Evolutionary conservation across 1,140 invertebrate genomes (phyloP).

Genomic region (Procambarus clarkii): DNA sequence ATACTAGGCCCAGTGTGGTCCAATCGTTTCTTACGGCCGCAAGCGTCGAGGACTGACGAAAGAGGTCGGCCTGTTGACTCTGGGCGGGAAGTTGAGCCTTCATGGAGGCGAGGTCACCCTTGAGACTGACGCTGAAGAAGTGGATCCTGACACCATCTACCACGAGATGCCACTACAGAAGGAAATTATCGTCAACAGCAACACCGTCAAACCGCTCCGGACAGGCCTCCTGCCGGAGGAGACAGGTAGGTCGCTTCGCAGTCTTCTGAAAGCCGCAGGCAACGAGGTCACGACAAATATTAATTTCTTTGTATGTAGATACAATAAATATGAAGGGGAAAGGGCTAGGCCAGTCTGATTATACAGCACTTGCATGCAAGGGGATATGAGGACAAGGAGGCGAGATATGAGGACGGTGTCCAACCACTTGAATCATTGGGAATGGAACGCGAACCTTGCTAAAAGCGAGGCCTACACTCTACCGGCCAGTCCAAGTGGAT

Average conservation of each 20-base stretch:
- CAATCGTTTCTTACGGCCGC: constrained; percentile 42
- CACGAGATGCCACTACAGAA: constrained; percentile 74
- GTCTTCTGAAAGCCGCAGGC: too few species aligned
- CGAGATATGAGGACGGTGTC: too few species aligned
- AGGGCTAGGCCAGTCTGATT: too few species aligned
- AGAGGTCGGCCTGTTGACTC: constrained; percentile 27
- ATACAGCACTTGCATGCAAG: too few species aligned
- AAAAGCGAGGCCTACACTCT: too few species aligned
- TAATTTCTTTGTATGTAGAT: too few species aligned
- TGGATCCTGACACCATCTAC: constrained; percentile 61
- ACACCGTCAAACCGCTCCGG: constrained; percentile 51
- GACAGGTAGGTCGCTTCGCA: constrained; percentile 29
- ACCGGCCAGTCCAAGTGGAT: too few species aligned
- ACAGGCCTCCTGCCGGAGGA: constrained; percentile 59
- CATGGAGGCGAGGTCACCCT: constrained; percentile 29
- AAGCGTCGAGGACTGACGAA: constrained; percentile 21
- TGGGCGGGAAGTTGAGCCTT: constrained; percentile 32
- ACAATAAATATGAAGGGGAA: too few species aligned
- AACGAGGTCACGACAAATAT: too few species aligned
- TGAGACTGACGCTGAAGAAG: not conserved
- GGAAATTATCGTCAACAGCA: constrained; percentile 75
- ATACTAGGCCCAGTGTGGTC: constrained; percentile 58
- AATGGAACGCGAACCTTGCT: too few species aligned
- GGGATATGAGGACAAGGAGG: too few species aligned
- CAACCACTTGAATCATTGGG: too few species aligned